Evolutionary conservation across 2,797 vertebrate genomes (phyloP).

Genomic region (Aulostomus chinensis): DNA sequence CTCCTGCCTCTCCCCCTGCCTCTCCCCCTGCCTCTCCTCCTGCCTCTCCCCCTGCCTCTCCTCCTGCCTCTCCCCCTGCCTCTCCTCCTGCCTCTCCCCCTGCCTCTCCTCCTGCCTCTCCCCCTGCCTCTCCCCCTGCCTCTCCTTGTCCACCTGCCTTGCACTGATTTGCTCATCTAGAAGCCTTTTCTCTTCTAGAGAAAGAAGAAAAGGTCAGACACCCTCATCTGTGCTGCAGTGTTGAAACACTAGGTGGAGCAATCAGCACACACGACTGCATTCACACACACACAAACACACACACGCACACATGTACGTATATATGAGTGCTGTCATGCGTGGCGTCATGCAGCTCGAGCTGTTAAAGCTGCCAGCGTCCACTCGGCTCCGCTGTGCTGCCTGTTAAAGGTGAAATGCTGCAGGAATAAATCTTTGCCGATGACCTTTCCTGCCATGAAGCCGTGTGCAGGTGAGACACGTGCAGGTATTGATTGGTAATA

Average conservation of each 20-base stretch:
- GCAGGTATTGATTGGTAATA: slow-evolving; percentile 54
- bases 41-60: too few relatives aligned
- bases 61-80: too few relatives aligned
- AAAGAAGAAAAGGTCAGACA: slow-evolving; percentile 40
- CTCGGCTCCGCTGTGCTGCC: slow-evolving; percentile 21
- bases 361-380: slow-evolving; percentile 40
- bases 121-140: neutral
- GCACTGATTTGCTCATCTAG: slow-evolving; percentile 4
- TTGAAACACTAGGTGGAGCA: slow-evolving; percentile 72
- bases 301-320: too few relatives aligned
- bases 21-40: too few relatives aligned
- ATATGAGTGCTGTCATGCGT: slow-evolving; percentile 35
- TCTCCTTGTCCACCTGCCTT: slow-evolving; percentile 12
- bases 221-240: slow-evolving; percentile 12
- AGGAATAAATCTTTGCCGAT: neutral
- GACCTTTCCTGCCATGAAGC: slow-evolving; percentile 37
- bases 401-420: slow-evolving; percentile 41
- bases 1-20: neutral
- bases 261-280: slow-evolving; percentile 43
- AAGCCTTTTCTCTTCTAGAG: too few relatives aligned
- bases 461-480: slow-evolving; percentile 33
- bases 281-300: slow-evolving; percentile 45
- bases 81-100: too few relatives aligned
- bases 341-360: slow-evolving; percentile 34
- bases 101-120: too few relatives aligned